Evolutionary conservation across 92 coral and sea anemone genomes (phyloP), one percentile per base, ranked within the genome.

Genomic region (Phenganax stokvisi): DNA sequence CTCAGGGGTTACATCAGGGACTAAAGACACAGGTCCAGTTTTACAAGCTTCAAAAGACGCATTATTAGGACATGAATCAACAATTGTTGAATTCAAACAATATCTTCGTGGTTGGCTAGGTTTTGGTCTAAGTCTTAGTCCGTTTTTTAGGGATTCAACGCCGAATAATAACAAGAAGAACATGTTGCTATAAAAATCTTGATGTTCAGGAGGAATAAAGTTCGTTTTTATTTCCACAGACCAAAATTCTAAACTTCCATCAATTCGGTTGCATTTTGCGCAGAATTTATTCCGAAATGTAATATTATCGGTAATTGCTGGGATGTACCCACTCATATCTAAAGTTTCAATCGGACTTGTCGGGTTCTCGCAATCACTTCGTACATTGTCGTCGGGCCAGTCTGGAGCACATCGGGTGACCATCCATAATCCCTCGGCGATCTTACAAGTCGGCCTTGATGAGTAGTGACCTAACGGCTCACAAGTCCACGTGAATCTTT

Each of bases 201-300:
- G 63, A 27, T 28, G 68, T 65, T 79, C 83, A 47, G 83, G 83
- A 62, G 83, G 83, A 44, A 54, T 9, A 11, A 79, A 74, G 6
- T 25, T 10, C 1, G 83, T 64, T 63, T 63, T n/a, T 1, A 84
- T 53, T 6, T 78, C 79, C 47, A 77, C 72, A 27, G 77, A 60
- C 74, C 59, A 81, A 31, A 13, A 71, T 52, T 71, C 71, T 30
- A 63, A 66, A 17, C 37, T 56, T 29, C n/a, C 73, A 37, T 6
- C 12, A 28, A 75, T 58, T 27, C 61, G 75, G 72, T 85, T 74
- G 25, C 87, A 85, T n/a, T 51, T 15, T 7, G 87, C 87, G 44
- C 87, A 85, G 74, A 73, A 72, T 27, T 57, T 64, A 72, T 85
- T 85, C 57, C 83, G 81, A 56, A 70, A 85, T 6, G 87, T 85